Evolutionary conservation across 2,797 vertebrate genomes (phyloP), one percentile per base, ranked within the genome.

Genomic region (Masticophis lateralis): DNA sequence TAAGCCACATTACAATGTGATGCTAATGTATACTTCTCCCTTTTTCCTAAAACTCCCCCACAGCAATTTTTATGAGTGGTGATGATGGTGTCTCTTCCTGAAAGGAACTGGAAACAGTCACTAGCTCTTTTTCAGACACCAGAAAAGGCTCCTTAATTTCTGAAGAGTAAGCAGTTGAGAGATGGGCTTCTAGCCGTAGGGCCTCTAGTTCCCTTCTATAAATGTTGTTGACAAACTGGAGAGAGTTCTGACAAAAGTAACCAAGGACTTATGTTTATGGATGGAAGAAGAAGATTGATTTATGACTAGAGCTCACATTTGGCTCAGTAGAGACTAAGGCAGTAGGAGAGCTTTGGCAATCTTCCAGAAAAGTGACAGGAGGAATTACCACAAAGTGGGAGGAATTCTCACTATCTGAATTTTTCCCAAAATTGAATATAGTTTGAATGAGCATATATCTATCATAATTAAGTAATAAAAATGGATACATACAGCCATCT

Each of bases 361-460:
- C 55, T 37, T 93, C 86, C 92, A 91, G 92, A 47, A 88, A 79
- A 91, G 86, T 88, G 86, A 91, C 91, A 93, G 53, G 69, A 92
- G 57, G 91, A 88, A 91, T 88, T 91, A 79, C 89, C 61, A 61
- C 74, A 93, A 93, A 93, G 87, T 79, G 43, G 20, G 87, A 53
- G 69, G 61, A 93, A 93, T 93, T 20, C 69, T 93, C 90, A 91
- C 63, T 43, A 91, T 88, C 55, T 93, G 90, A 86, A 91, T 91
- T 60, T 91, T 57, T 79, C 92, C 28, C 91, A 88, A 56, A 56
- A 43, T 60, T 74, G 57, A 74, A 43, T 93, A 89, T 83, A 92
- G 28, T 18, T 60, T 83, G 57, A 43, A 20, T 69, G 51, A 93
- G 27, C 69, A 91, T 87, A 74, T 74, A 37, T 59, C 61, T 56